phyloP scores from a whole-genome alignment of 2,888 invertebrate species.

The Nymphalis polychloros region DNA sequence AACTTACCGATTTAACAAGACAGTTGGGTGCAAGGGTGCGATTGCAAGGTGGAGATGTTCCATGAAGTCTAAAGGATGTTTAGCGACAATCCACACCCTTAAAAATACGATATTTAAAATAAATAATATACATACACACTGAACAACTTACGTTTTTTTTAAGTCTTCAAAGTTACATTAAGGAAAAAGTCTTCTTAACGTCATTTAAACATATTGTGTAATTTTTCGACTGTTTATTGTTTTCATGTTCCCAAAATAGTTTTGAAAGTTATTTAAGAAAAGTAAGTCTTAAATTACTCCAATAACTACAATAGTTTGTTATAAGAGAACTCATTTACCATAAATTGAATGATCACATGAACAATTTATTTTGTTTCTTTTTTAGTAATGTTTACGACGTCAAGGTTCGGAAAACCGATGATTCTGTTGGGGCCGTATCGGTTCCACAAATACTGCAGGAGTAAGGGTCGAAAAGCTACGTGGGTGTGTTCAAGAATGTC shows the following conservation, averaged over 20 bases:
- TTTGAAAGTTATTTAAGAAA: too few relatives aligned
- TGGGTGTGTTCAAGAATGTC: constrained; percentile 50
- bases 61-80: constrained; percentile 37
- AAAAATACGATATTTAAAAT: constrained; percentile 23
- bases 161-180: background rate
- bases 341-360: too few relatives aligned
- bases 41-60: constrained; percentile 42
- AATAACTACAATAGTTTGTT: too few relatives aligned
- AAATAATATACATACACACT: constrained; percentile 38
- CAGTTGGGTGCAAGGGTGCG: constrained; percentile 28
- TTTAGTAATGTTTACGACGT: constrained; percentile 33
- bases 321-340: too few relatives aligned
- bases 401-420: constrained; percentile 44
- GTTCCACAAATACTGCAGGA: constrained; percentile 53
- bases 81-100: constrained; percentile 30
- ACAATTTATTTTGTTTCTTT: constrained; percentile 1
- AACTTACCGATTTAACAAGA: constrained; percentile 42
- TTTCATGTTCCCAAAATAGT: too few relatives aligned
- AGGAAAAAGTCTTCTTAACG: too few relatives aligned
- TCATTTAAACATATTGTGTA: too few relatives aligned
- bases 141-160: constrained; percentile 3
- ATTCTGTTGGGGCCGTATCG: constrained; percentile 44
- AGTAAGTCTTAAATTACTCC: too few relatives aligned
- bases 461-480: constrained; percentile 41
- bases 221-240: too few relatives aligned